phyloP scores from a whole-genome alignment of 2,113 vertebrate species.

The Mystacornis crossleyi region DNA sequence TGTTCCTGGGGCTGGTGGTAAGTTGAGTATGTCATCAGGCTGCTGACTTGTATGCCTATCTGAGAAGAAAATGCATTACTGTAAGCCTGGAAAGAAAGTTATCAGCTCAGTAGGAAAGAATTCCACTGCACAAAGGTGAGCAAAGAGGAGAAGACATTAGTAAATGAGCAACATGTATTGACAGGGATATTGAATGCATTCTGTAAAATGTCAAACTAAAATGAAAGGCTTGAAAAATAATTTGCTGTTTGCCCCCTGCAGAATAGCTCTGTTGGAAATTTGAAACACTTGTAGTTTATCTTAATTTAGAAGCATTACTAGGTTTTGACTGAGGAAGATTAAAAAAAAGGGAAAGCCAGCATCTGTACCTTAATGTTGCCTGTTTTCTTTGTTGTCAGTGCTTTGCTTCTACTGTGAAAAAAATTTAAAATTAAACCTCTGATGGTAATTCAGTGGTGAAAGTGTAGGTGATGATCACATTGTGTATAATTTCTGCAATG shows the following conservation, averaged over 20 bases:
- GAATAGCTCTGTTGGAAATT: slow-evolving; percentile 28
- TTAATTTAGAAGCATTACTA: slow-evolving; percentile 29
- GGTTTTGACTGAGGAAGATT: neutral
- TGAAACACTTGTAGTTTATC: slow-evolving; percentile 18
- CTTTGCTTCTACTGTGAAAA: neutral
- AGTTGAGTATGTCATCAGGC: slow-evolving; percentile 70
- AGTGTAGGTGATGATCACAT: neutral
- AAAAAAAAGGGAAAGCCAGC: neutral
- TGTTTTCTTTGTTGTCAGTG: neutral
- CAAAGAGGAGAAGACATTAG: slow-evolving; percentile 58
- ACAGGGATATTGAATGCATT: slow-evolving; percentile 55
- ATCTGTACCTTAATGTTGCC: neutral
- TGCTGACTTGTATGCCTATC: slow-evolving; percentile 51
- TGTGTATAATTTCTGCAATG: neutral
- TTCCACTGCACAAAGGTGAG: slow-evolving; percentile 72
- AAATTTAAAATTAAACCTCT: neutral
- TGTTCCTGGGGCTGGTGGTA: slow-evolving; percentile 71
- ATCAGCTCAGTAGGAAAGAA: slow-evolving; percentile 76
- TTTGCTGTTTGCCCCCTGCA: slow-evolving; percentile 26
- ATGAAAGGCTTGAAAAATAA: slow-evolving; percentile 47
- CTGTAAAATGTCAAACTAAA: slow-evolving; percentile 53
- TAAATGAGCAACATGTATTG: slow-evolving; percentile 49
- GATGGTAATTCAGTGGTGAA: neutral
- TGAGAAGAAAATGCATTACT: slow-evolving; percentile 34
- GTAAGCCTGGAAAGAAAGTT: slow-evolving; percentile 75